These are phyloP conservation scores for Drosophila atripex DNA, from an alignment of 2,888 invertebrate genomes.

Conservation along the genomic window DNA sequence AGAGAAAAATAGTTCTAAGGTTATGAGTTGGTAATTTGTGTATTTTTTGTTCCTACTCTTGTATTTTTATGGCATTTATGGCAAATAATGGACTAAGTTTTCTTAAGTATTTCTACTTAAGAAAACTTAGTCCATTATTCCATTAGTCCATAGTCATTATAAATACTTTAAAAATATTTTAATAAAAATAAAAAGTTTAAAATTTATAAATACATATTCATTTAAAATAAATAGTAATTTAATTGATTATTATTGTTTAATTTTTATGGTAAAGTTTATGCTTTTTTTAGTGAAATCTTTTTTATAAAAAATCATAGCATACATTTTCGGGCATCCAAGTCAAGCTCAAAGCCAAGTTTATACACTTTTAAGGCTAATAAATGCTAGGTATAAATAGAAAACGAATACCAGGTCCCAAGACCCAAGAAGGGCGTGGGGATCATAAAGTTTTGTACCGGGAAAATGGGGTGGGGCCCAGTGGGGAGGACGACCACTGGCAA, in stretches of 20 bases:
- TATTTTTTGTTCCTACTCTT: no score
- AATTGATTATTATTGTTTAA: not conserved
- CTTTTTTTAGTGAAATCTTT: not conserved
- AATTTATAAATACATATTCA: not conserved
- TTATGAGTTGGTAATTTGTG: no score
- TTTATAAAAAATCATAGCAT: not conserved
- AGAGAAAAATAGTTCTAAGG: not conserved
- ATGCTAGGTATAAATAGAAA: slow-evolving; percentile 37
- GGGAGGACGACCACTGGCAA: slow-evolving; percentile 67
- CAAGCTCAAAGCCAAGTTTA: not conserved
- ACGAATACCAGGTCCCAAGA: slow-evolving; percentile 27
- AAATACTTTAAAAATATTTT: no score
- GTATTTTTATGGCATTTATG: not conserved
- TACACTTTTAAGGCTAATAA: slow-evolving; percentile 20
- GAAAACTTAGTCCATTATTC: no score
- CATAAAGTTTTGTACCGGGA: slow-evolving; percentile 38
- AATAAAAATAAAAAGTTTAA: no score
- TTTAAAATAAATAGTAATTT: not conserved
- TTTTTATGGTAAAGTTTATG: not conserved
- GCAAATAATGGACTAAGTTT: no score
- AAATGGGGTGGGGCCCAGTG: slow-evolving; percentile 12
- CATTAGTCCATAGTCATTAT: no score
- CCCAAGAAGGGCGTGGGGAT: slow-evolving; percentile 20
- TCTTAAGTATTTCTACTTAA: no score
- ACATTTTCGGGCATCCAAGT: not conserved